These are phyloP conservation scores for Chlorodrepanis virens DNA, from an alignment of 2,113 vertebrate species.

Conservation along the genomic window DNA sequence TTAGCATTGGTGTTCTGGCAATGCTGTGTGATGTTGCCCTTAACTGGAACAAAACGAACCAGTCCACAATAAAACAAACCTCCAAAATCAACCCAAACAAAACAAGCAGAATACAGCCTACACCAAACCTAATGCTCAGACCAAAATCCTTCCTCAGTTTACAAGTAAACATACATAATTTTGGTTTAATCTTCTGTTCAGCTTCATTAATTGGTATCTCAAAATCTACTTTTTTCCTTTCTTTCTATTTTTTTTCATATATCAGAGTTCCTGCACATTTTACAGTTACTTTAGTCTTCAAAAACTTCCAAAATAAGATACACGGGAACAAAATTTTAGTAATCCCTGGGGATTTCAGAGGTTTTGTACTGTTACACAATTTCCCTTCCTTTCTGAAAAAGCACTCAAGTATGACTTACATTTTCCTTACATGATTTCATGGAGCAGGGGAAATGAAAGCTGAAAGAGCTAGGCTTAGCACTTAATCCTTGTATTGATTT, in stretches of 20 bases:
- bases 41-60: neutral
- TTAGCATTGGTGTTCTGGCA: neutral
- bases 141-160: neutral
- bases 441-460: neutral
- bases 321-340: neutral
- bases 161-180: neutral
- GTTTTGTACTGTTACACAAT: neutral
- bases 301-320: neutral
- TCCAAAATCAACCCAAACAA: neutral
- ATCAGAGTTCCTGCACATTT: neutral
- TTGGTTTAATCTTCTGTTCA: neutral
- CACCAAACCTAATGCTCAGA: neutral
- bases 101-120: neutral
- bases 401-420: neutral
- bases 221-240: rapidly evolving
- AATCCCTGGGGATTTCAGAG: neutral
- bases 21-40: neutral
- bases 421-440: neutral
- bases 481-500: slow-evolving; percentile 1
- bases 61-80: neutral
- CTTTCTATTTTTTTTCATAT: neutral
- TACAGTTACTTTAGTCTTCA: neutral
- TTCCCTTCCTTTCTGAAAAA: neutral
- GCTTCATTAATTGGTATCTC: neutral
- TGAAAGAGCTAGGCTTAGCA: neutral